Conservation (phyloP, 2,888 invertebrate genomes). For the Seira sanloemensis region DNA sequence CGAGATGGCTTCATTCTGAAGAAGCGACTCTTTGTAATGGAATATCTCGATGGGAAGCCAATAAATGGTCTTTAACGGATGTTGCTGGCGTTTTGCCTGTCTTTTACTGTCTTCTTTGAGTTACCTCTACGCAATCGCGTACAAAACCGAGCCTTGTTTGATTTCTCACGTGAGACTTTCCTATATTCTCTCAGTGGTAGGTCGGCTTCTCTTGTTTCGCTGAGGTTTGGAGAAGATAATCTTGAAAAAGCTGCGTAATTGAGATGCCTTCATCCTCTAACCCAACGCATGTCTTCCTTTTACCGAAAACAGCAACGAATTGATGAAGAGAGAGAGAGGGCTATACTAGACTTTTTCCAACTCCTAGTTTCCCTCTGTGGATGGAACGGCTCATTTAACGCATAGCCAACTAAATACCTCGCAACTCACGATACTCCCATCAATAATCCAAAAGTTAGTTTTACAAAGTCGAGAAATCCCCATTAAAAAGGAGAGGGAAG, state of each 20-base stretch:
- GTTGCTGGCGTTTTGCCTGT: constrained; percentile 53
- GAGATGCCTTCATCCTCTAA: constrained; percentile 50
- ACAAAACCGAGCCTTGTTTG: constrained; percentile 43
- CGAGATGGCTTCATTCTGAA: background rate
- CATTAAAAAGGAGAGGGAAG: background rate
- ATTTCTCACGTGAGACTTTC: constrained; percentile 56
- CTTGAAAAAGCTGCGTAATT: constrained; percentile 42
- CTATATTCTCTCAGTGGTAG: constrained; percentile 52
- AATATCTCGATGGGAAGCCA: constrained; percentile 16
- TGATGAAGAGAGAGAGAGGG: constrained; percentile 9
- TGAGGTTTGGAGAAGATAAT: background rate
- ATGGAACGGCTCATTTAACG: constrained; percentile 21
- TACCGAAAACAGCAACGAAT: constrained; percentile 42
- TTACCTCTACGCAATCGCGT: background rate
- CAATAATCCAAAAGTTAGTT: constrained; percentile 5
- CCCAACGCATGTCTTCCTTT: too few relatives aligned
- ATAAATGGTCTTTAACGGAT: constrained; percentile 54
- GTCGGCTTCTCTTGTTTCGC: constrained; percentile 38
- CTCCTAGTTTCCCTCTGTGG: constrained; percentile 1
- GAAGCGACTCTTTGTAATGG: constrained; percentile 8
- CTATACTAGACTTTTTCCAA: background rate
- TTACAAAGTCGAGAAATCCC: background rate
- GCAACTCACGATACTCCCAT: background rate
- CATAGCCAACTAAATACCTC: constrained; percentile 23
- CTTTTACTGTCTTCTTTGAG: background rate